phyloP scores from a whole-genome alignment of 2,797 vertebrate species.

The Synanceia verrucosa region DNA sequence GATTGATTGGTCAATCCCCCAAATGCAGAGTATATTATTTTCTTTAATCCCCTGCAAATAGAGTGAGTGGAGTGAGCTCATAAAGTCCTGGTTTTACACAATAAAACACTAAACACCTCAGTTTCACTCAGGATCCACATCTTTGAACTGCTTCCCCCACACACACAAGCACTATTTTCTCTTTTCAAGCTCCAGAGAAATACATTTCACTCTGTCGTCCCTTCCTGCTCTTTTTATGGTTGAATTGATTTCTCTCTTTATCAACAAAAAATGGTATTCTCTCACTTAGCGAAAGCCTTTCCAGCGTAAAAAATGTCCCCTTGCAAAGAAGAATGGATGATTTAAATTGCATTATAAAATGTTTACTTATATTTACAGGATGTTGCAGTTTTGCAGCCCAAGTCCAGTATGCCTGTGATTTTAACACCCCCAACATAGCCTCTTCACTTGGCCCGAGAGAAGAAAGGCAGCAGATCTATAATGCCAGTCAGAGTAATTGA shows the following conservation, averaged over 20 bases:
- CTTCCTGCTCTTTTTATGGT: slow-evolving; percentile 49
- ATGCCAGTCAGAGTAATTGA: slow-evolving; percentile 67
- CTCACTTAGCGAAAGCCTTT: slow-evolving; percentile 19
- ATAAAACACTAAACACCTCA: slow-evolving; percentile 72
- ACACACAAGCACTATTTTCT: slow-evolving; percentile 16
- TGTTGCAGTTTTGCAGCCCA: slow-evolving; percentile 21
- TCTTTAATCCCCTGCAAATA: slow-evolving; percentile 63
- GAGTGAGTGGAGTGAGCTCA: slow-evolving; percentile 52
- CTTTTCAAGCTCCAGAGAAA: slow-evolving; percentile 60
- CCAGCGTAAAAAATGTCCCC: slow-evolving; percentile 8
- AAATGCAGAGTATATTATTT: slow-evolving; percentile 67
- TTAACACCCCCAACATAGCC: slow-evolving; percentile 30
- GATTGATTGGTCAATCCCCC: slow-evolving; percentile 72
- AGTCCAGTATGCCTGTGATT: slow-evolving; percentile 8
- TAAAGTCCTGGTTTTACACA: slow-evolving; percentile 65
- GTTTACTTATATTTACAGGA: slow-evolving; percentile 43
- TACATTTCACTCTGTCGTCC: slow-evolving; percentile 44
- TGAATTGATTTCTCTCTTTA: slow-evolving; percentile 63
- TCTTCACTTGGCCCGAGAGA: slow-evolving; percentile 51
- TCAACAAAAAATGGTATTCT: slow-evolving; percentile 51
- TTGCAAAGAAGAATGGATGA: slow-evolving; percentile 23
- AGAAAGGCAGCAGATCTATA: slow-evolving; percentile 71
- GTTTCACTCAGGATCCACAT: slow-evolving; percentile 58
- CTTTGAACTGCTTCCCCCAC: slow-evolving; percentile 49
- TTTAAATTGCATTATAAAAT: slow-evolving; percentile 39